These are phyloP conservation scores for Aurelia sp. DNA, from an alignment of 30 jellyfish, hydroid and myxozoan species.

Conservation along the genomic window DNA sequence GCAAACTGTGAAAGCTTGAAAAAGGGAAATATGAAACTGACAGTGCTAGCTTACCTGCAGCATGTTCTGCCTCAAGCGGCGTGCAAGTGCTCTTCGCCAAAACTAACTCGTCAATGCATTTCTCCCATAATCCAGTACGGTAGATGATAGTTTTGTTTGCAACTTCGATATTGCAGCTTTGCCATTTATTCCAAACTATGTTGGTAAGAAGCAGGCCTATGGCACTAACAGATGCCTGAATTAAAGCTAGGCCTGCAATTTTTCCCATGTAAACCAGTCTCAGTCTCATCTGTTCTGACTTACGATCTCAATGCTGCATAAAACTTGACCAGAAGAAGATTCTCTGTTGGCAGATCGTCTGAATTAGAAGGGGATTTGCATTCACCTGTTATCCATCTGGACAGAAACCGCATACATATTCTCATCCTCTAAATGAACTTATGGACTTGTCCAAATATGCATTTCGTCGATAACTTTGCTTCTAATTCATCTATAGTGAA, in stretches of 20 bases:
- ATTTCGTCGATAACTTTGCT: no score
- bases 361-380: no score
- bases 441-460: no score
- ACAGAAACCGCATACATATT: no score
- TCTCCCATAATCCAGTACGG: constrained; percentile 69
- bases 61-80: constrained; percentile 14
- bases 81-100: constrained; percentile 28
- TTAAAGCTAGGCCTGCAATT: constrained; percentile 55
- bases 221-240: constrained; percentile 62
- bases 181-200: constrained; percentile 69
- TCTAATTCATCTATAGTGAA: no score
- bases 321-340: no score
- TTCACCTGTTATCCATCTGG: no score
- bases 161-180: constrained; percentile 30
- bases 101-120: constrained; percentile 38
- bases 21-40: no score
- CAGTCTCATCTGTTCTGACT: constrained; percentile 8
- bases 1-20: no score
- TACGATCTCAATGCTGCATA: no score
- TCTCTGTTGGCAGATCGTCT: no score
- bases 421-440: no score
- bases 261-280: constrained; percentile 44
- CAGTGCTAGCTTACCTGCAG: neutral
- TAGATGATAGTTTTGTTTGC: constrained; percentile 29
- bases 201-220: constrained; percentile 49